Evolutionary conservation across 2,113 vertebrate species (phyloP), one percentile per base, ranked within the genome.

Genomic region (Aptenodytes patagonicus): DNA sequence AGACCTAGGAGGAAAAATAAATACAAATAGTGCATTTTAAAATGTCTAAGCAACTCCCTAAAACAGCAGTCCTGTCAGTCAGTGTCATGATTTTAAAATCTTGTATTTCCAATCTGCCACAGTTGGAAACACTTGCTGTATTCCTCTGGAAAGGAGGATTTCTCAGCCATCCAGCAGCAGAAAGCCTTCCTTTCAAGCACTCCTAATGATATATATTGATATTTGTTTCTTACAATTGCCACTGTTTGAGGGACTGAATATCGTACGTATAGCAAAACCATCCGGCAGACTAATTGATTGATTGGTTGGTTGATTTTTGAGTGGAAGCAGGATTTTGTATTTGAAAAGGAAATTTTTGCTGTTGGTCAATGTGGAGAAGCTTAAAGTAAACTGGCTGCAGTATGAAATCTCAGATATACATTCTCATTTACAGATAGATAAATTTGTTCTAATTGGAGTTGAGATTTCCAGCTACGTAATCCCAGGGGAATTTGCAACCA

Each of bases 371-470:
- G 19, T 49, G 61, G 49, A 64, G 65, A 76, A 85, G 36, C 81
- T 92, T 69, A 85, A 90, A 96, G 61, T 24, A 94, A 95, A 91
- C 60, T 72, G 82, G 87, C 36, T 83, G 75, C 82, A 42, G 46
- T 83, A 88, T 46, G 61, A 91, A 93, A 91, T 46, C 49, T 83
- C 93, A 79, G 61, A 82, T 93, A 61, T 11, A 54, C 3, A 2
- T 76, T 61, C 84, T 36, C 66, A 83, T 83, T 95, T 90, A 83
- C 75, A 91, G 85, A 80, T 4, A 80, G 70, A 73, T 38, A 80
- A 16, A 52, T 90, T 72, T 90, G 49, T 80, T 90, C 70, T 92
- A 91, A 96, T 93, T 92, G 57, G 73, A 87, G 34, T 16, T 65
- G 54, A 85, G 75, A 79, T 62, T 91, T 87, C 58, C 78, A 91